A percentile compares a stretch with the other conserved stretches of the same genome.
These are phyloP conservation scores for Nephrotoma flavescens DNA, from an alignment of 2,888 invertebrate species.

Conservation along the genomic window DNA sequence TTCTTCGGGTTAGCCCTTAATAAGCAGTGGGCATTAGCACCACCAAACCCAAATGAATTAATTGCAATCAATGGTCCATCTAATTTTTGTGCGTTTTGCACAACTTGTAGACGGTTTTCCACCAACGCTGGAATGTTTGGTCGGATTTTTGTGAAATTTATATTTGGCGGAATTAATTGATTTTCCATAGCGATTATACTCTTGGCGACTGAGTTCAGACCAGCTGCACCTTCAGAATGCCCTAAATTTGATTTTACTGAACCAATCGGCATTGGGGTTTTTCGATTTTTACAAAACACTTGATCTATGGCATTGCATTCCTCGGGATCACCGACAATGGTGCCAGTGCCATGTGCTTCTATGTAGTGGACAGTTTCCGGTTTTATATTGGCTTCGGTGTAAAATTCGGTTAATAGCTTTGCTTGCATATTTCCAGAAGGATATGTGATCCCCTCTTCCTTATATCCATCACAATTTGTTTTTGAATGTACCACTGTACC, in stretches of 20 bases:
- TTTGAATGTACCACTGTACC: constrained; percentile 61
- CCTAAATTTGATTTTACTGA: constrained; percentile 91
- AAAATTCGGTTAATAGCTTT: constrained; percentile 45
- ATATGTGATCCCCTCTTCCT: constrained; percentile 53
- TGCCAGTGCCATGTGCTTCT: constrained; percentile 79
- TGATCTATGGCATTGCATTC: constrained; percentile 72
- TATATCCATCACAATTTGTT: constrained; percentile 67
- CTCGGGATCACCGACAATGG: constrained; percentile 79
- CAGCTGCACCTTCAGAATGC: constrained; percentile 77
- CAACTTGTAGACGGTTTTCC: constrained; percentile 50
- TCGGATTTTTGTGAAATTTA: constrained; percentile 55
- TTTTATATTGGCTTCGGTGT: constrained; percentile 51
- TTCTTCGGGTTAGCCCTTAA: constrained; percentile 20
- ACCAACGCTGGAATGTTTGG: constrained; percentile 43
- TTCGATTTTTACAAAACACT: constrained; percentile 60
- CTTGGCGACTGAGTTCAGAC: constrained; percentile 70
- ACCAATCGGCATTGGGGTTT: constrained; percentile 65
- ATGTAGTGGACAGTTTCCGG: constrained; percentile 59
- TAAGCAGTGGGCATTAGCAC: constrained; percentile 35
- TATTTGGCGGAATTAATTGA: constrained; percentile 69
- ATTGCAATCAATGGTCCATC: constrained; percentile 55
- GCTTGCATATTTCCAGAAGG: constrained; percentile 50
- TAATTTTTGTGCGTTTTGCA: constrained; percentile 56
- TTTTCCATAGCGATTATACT: constrained; percentile 68
- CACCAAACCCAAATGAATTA: constrained; percentile 25